Conservation (phyloP, 2,888 invertebrate species). For the Tenthredo livida region DNA sequence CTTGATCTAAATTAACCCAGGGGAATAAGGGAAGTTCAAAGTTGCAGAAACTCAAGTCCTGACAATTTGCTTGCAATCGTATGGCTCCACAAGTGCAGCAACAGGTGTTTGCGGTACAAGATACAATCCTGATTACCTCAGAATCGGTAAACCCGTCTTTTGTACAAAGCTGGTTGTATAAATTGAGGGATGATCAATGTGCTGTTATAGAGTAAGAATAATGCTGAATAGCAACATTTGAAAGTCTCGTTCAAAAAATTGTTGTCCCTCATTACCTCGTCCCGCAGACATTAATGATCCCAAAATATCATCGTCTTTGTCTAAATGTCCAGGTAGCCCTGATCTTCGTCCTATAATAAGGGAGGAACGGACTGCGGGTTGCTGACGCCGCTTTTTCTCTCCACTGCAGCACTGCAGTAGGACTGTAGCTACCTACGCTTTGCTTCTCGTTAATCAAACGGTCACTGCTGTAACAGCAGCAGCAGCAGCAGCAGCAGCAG, state of each 20-base stretch:
- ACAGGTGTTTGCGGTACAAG: not conserved
- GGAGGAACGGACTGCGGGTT: not conserved
- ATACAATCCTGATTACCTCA: not conserved
- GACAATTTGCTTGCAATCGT: not conserved
- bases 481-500: not conserved
- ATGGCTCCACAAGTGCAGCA: not conserved
- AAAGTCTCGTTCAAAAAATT: not conserved
- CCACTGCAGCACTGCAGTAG: not conserved
- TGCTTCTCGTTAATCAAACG: slow-evolving; percentile 47
- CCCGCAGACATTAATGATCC: slow-evolving; percentile 15
- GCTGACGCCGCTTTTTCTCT: slow-evolving; percentile 19
- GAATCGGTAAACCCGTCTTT: not conserved
- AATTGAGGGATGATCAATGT: not conserved
- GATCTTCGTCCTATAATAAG: slow-evolving; percentile 32
- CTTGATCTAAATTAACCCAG: not conserved
- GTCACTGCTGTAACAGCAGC: not conserved
- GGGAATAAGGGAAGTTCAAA: not conserved
- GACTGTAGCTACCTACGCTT: slow-evolving; percentile 34
- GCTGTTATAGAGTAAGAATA: not conserved
- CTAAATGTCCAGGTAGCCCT: slow-evolving; percentile 28
- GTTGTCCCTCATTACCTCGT: not conserved
- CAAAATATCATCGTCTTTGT: slow-evolving; percentile 2
- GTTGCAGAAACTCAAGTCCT: not conserved
- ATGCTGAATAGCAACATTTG: not conserved
- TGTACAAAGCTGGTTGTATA: not conserved